phyloP scores from a whole-genome alignment of 1,140 invertebrate genomes.

The Phymastichus coffea region DNA sequence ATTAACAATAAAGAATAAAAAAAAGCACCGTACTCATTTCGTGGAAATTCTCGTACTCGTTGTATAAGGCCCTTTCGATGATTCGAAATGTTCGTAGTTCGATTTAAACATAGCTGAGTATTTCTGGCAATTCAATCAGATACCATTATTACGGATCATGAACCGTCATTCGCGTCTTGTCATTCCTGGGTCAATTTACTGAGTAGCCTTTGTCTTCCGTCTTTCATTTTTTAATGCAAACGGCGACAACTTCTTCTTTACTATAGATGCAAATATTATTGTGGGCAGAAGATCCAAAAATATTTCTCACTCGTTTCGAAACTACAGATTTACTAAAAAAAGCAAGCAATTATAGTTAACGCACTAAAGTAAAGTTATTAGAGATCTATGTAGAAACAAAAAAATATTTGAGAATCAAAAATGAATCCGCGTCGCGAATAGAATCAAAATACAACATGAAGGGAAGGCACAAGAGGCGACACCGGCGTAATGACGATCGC shows the following conservation, averaged over 20 bases:
- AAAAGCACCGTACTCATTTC: too few relatives aligned
- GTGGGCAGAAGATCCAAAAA: conserved; percentile 19
- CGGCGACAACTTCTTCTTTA: not conserved
- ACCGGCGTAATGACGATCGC: conserved; percentile 17
- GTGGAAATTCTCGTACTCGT: not conserved
- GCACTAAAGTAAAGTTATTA: conserved; percentile 14
- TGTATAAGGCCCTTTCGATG: not conserved
- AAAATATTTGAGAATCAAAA: conserved; percentile 12
- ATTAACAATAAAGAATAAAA: too few relatives aligned
- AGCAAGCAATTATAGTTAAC: not conserved
- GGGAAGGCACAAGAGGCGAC: conserved; percentile 13
- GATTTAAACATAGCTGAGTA: too few relatives aligned
- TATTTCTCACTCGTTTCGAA: not conserved
- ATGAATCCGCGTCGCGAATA: not conserved
- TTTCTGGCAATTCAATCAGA: not conserved
- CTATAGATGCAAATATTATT: not conserved
- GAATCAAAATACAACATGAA: not conserved
- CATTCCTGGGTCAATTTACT: conserved; percentile 36
- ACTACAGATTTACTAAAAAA: not conserved
- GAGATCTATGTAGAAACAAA: not conserved
- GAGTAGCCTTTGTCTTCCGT: conserved; percentile 26
- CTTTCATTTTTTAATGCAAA: conserved; percentile 18
- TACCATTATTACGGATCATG: conserved; percentile 14
- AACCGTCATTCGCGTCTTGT: conserved; percentile 30
- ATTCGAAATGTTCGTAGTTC: not conserved